Conservation (phyloP, 2,113 vertebrate genomes). For the Coptodon bakossiorum region DNA sequence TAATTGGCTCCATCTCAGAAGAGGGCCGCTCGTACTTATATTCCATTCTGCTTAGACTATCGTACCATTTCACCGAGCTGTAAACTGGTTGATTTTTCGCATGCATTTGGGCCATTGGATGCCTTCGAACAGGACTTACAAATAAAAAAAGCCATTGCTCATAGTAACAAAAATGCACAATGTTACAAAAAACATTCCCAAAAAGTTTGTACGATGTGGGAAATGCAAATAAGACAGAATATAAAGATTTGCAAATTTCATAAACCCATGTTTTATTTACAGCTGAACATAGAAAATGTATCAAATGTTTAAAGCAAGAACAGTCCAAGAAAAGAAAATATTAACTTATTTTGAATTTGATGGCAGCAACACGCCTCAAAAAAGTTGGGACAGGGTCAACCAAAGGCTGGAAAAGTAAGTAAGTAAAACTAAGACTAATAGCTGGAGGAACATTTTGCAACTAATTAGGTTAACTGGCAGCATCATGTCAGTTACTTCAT, state of each 20-base stretch:
- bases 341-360: not conserved
- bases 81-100: not conserved
- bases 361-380: not conserved
- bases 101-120: not conserved
- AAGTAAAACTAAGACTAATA: not conserved
- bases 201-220: not conserved
- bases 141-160: not conserved
- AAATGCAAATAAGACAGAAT: not conserved
- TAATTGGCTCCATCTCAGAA: not conserved
- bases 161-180: not conserved
- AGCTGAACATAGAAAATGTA: not conserved
- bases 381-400: not conserved
- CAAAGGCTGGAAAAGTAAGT: not conserved
- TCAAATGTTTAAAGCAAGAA: not conserved
- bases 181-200: not conserved
- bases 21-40: not conserved
- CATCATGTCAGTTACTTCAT: not conserved
- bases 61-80: not conserved
- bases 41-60: not conserved
- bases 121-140: not conserved
- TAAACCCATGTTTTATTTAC: not conserved
- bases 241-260: not conserved
- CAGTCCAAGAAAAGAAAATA: not conserved
- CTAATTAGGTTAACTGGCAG: not conserved
- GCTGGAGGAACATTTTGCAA: not conserved